These are phyloP conservation scores for Ceyx melanurus DNA, from an alignment of 2,113 vertebrate genomes.

Conservation along the genomic window DNA sequence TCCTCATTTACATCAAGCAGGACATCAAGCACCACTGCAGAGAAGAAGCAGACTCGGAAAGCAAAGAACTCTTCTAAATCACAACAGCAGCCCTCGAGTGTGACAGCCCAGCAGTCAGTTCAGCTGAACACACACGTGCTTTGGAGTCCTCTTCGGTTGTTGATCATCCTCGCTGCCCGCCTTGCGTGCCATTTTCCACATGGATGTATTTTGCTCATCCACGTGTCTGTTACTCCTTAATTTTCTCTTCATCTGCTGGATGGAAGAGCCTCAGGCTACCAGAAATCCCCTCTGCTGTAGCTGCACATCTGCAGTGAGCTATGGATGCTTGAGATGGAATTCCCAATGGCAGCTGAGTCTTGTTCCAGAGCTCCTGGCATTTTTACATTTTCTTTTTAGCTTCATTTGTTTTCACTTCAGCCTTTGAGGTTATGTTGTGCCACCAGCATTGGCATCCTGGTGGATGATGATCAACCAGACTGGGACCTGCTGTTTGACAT, in stretches of 20 bases:
- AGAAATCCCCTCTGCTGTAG: not conserved
- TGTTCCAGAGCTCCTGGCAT: not conserved
- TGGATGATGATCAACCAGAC: not conserved
- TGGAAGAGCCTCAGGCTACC: not conserved
- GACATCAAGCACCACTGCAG: not conserved
- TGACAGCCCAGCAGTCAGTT: not conserved
- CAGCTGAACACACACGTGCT: not conserved
- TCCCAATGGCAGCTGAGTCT: not conserved
- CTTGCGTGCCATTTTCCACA: accelerated
- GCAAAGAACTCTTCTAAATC: not conserved
- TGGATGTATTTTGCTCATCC: not conserved
- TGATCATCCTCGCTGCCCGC: not conserved
- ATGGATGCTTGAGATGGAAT: not conserved
- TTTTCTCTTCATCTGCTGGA: not conserved
- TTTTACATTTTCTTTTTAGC: not conserved
- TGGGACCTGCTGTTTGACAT: not conserved
- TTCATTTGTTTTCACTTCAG: not conserved
- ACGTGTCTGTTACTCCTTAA: not conserved
- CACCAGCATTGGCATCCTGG: not conserved
- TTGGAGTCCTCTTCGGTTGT: not conserved
- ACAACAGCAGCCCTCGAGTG: not conserved
- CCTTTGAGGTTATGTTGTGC: not conserved
- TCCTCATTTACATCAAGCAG: accelerated
- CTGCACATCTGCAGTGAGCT: not conserved
- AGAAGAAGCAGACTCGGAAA: not conserved